Evolutionary conservation across 2,888 invertebrate species (phyloP).

Genomic region (Mythimna vitellina): DNA sequence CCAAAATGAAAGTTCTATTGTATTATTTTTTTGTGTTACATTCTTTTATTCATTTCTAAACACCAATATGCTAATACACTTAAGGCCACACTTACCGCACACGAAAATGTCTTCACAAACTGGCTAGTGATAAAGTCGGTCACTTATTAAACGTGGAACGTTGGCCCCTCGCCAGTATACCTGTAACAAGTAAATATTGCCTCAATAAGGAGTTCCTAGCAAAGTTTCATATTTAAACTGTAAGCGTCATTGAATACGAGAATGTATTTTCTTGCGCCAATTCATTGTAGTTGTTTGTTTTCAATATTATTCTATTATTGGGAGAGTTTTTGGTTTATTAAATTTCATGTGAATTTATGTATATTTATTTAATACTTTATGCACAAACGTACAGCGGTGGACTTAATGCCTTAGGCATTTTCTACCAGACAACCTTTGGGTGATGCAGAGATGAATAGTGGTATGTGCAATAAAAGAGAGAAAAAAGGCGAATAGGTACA

Average conservation of each 20-base stretch:
- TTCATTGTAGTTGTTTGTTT: conserved; percentile 26
- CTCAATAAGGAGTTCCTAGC: conserved; percentile 58
- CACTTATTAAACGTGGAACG: conserved; percentile 69
- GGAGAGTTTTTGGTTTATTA: conserved; percentile 11
- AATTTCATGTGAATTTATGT: neutral
- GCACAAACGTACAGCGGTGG: too few species aligned
- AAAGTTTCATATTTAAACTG: conserved; percentile 60
- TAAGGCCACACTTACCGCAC: conserved; percentile 30
- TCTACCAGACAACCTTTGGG: too few species aligned
- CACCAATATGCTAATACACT: conserved; percentile 1
- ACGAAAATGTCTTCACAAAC: conserved; percentile 7
- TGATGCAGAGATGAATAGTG: too few species aligned
- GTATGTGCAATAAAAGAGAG: too few species aligned
- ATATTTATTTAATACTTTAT: too few species aligned
- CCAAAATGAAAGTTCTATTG: too few species aligned
- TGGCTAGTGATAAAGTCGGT: conserved; percentile 68
- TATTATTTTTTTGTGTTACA: too few species aligned
- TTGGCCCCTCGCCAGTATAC: conserved; percentile 61
- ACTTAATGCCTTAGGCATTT: too few species aligned
- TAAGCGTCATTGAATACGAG: conserved; percentile 44
- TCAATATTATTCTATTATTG: conserved; percentile 1
- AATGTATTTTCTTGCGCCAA: conserved; percentile 33
- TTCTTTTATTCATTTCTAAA: too few species aligned
- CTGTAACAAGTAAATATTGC: conserved; percentile 67
- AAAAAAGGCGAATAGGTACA: too few species aligned